Base-by-base conservation (phyloP, 1,140 invertebrate species). In the Physella acuta region DNA sequence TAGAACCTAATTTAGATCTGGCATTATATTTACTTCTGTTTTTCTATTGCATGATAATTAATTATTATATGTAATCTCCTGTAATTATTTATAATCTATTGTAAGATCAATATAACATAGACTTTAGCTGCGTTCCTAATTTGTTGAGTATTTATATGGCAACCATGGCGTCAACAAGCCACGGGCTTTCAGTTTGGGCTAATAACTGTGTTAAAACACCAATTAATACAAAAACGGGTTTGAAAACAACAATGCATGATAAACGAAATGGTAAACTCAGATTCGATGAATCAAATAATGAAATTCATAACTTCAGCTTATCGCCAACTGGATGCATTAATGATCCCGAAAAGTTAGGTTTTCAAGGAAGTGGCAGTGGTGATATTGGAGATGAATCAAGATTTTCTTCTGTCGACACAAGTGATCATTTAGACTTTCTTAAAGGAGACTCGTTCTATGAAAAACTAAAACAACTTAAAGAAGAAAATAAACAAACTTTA, bases 91-190 rank as follows among this genome's bases (percentile, higher is more conserved):
- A n/a, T n/a, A n/a, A n/a, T n/a, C n/a, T n/a, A n/a, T n/a, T n/a
- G n/a, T n/a, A n/a, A n/a, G n/a, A n/a, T n/a, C n/a, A n/a, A n/a
- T n/a, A n/a, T n/a, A n/a, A n/a, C n/a, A n/a, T n/a, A n/a, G n/a
- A 20, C 39, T 20, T 44, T 44, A 11, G 39, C 39, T 44, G 8
- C 39, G 39, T 44, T 44, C 8, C 39, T 44, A 44, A n/a, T 44
- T 44, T 44, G 39, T 44, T 8, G 8, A 44, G 39, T 36, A 56
- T 75, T 58, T 75, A 79, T 75, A 78, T 81, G 77, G 78, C 77
- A 79, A 82, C 78, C 78, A 82, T 82, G 79, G 79, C 79, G 80
- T 82, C 81, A 82, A 83, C 81, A 77, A 78, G 73, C 64, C 81
- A 83, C 63, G 70, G 75, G 72, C 71, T 80, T 65, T 79, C 81